A percentile compares a stretch with the other conserved stretches of the same genome.
Conservation (phyloP, 2,113 vertebrate genomes). For the Kryptolebias marmoratus region DNA sequence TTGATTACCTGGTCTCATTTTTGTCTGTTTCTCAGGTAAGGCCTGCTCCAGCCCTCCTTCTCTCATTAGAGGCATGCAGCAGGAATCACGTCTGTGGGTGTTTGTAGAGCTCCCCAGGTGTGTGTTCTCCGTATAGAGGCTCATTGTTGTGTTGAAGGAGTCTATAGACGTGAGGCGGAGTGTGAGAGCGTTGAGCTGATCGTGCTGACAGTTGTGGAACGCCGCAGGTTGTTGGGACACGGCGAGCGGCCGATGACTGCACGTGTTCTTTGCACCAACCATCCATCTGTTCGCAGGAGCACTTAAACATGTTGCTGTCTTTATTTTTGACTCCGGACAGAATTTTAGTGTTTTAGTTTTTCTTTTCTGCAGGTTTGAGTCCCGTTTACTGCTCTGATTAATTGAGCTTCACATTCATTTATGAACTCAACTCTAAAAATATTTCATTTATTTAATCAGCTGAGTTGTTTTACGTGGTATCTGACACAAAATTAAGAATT, state of each 20-base stretch:
- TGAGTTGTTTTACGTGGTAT: no score
- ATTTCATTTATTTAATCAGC: no score
- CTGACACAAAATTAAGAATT: no score
- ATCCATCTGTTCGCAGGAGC: conserved; percentile 68
- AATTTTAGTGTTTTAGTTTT: not conserved
- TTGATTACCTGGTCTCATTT: not conserved
- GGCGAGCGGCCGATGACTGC: conserved; percentile 38
- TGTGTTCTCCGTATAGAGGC: conserved; percentile 23
- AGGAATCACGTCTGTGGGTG: conserved; percentile 4
- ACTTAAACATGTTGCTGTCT: conserved; percentile 48
- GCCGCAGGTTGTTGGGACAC: conserved; percentile 40
- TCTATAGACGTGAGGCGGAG: conserved; percentile 62
- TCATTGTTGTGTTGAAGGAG: conserved; percentile 63
- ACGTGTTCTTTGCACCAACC: conserved; percentile 19
- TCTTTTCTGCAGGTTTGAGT: no score
- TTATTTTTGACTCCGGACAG: conserved; percentile 7
- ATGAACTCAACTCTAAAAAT: no score
- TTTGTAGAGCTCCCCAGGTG: conserved; percentile 38
- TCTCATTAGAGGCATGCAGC: not conserved
- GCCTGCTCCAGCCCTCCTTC: no score
- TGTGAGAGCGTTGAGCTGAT: conserved; percentile 57
- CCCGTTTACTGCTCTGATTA: not conserved
- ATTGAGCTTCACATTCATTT: not conserved
- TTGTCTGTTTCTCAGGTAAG: not conserved
- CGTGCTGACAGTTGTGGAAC: conserved; percentile 60